Conservation (phyloP, 2,113 vertebrate species). For the Puma concolor region DNA sequence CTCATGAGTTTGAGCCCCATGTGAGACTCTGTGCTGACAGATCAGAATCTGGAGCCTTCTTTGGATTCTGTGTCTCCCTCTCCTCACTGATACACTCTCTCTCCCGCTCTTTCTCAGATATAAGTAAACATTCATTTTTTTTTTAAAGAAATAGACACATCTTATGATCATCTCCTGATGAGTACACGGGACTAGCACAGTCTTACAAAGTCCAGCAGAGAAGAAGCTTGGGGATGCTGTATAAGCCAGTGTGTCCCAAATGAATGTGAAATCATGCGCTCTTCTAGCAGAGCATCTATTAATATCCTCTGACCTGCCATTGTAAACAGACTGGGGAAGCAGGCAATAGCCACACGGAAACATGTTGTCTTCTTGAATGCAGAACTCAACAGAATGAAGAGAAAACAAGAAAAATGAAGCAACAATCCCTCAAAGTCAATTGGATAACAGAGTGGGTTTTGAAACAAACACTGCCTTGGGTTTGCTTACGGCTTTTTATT, state of each 20-base stretch:
- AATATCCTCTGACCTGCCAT: neutral
- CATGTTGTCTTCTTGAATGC: neutral
- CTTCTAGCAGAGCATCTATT: neutral
- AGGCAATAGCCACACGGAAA: neutral
- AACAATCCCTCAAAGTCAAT: slow-evolving; percentile 3
- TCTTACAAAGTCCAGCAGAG: neutral
- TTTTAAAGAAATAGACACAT: neutral
- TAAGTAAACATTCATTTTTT: too few species aligned
- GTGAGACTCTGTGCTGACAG: too few species aligned
- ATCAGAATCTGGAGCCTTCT: too few species aligned
- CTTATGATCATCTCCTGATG: neutral
- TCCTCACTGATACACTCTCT: too few species aligned
- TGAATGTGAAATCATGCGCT: neutral
- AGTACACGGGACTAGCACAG: neutral
- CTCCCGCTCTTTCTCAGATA: too few species aligned
- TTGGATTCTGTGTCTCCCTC: too few species aligned
- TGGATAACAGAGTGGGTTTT: neutral
- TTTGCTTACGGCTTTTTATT: neutral
- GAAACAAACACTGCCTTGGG: neutral
- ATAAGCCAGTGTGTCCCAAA: neutral
- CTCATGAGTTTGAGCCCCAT: too few species aligned
- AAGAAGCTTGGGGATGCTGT: neutral
- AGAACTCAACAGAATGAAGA: slow-evolving; percentile 1
- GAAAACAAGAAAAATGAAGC: neutral
- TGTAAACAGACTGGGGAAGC: neutral